Evolutionary conservation across 2,888 invertebrate genomes (phyloP), one percentile per base, ranked within the genome.

Genomic region (Metalampra italica): DNA sequence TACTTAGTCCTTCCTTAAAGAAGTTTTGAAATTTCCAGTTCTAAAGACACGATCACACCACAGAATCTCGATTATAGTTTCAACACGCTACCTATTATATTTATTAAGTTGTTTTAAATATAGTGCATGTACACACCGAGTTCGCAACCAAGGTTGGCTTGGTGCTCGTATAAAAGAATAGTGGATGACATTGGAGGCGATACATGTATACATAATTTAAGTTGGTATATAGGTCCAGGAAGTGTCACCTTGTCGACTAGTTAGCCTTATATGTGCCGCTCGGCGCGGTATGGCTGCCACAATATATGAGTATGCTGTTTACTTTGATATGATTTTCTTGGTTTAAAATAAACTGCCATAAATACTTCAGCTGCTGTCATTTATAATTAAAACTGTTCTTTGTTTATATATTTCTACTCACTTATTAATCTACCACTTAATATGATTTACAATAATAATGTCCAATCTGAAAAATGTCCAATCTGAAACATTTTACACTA

Each of bases 151-250:
- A 52, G 52, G 52, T 32, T 44, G 43, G 22, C 22, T 3, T 22
- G 22, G 22, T 22, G 5, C 22, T 22, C 29, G 29, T 9, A n/a
- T 43, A 44, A 48, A 49, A 43, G 49, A 52, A 52, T 52, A 52
- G 52, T 52, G 44, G 52, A 13, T 48, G 58, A 44, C 58, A 58
- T 58, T 58, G 58, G 56, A 50, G 13, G 38, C 40, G n/a, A 30
- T 41, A 47, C 46, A 51, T 49, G 49, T 39, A 49, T 53, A 55
- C 47, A 51, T 51, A 49, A 53, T 50, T 41, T 48, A 52, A 34
- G 49, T 22, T 49, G 45, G 37, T 46, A 12, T 47, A 36, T 36
- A 43, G 40, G 46, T 44, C 40, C 48, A 53, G 55, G 55, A 55
- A 55, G 55, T 49, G 29, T 50, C 46, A 39, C 50, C 49, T 49